These are phyloP conservation scores for Oriolus oriolus DNA, from an alignment of 2,113 vertebrate genomes.

Conservation along the genomic window DNA sequence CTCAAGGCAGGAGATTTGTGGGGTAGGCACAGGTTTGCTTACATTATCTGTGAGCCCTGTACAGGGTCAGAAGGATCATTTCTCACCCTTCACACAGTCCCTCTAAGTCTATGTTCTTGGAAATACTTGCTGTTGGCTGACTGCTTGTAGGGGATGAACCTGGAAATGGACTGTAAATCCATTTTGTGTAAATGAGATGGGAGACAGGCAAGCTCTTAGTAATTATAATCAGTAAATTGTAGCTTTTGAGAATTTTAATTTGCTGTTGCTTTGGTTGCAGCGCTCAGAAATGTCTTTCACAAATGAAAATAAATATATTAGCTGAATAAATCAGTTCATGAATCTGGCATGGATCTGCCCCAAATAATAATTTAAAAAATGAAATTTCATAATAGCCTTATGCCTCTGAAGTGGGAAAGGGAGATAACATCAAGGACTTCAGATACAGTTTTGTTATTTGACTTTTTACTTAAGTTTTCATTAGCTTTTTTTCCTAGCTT, in stretches of 20 bases:
- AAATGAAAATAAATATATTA: neutral
- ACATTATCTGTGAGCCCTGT: neutral
- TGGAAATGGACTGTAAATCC: neutral
- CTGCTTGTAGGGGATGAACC: neutral
- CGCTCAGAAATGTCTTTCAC: neutral
- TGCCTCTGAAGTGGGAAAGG: neutral
- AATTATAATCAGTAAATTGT: neutral
- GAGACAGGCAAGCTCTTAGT: neutral
- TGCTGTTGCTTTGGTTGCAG: neutral
- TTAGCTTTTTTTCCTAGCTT: neutral
- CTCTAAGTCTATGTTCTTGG: neutral
- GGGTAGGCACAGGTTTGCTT: neutral
- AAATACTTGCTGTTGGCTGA: neutral
- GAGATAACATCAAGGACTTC: neutral
- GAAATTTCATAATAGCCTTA: neutral
- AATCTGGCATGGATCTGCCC: neutral
- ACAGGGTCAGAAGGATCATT: neutral
- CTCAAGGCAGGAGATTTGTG: neutral
- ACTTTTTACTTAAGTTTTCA: neutral
- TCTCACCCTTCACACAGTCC: neutral
- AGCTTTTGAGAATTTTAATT: neutral
- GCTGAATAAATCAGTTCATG: neutral
- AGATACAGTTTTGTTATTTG: neutral
- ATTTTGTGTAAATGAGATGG: neutral
- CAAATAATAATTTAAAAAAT: neutral